phyloP scores from a whole-genome alignment of 2,797 vertebrate genomes.

The Eulemur mongoz region DNA sequence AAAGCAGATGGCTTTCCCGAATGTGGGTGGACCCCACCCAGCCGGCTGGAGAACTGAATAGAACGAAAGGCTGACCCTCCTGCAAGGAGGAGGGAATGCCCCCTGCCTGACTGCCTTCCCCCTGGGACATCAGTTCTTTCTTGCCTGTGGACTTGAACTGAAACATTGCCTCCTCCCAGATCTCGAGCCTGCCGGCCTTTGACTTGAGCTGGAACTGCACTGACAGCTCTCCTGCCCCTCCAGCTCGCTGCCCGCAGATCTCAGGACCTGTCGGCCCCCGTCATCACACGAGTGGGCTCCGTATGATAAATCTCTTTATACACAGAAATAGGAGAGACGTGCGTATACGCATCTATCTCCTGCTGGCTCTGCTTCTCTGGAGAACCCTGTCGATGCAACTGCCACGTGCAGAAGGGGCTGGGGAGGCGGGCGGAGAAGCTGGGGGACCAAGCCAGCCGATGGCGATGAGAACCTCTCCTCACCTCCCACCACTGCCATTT shows the following conservation, averaged over 20 bases:
- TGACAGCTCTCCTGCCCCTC: too few relatives aligned
- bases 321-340: background rate
- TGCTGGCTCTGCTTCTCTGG: background rate
- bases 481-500: background rate
- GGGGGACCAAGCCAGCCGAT: background rate
- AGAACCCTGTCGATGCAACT: background rate
- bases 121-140: background rate
- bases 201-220: too few relatives aligned
- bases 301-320: background rate
- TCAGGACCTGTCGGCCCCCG: background rate
- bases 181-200: background rate
- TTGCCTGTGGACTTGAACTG: background rate
- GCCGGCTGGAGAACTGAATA: background rate
- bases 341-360: background rate
- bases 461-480: background rate
- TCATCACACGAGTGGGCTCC: background rate
- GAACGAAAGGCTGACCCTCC: background rate
- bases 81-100: background rate
- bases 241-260: background rate
- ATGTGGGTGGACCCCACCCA: too few relatives aligned
- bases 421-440: too few relatives aligned
- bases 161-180: background rate
- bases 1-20: too few relatives aligned
- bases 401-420: background rate
- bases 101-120: background rate